These are phyloP conservation scores for Clusia tigrina DNA, from an alignment of 2,888 invertebrate species.

Conservation along the genomic window DNA sequence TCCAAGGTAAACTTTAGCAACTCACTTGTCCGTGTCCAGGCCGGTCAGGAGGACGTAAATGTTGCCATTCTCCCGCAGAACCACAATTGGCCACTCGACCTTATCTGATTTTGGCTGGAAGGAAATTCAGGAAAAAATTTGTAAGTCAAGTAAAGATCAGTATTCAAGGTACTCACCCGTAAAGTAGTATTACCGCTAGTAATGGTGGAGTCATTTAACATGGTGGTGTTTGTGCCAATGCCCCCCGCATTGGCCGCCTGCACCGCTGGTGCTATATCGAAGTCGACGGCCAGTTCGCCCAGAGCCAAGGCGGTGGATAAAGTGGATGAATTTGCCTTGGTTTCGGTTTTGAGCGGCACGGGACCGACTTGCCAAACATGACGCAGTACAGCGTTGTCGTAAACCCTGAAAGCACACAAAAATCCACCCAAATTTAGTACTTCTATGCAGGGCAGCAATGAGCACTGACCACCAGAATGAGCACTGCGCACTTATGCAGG, in stretches of 20 bases:
- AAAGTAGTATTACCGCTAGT: not conserved
- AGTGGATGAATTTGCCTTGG: slow-evolving; percentile 39
- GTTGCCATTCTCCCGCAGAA: slow-evolving; percentile 86
- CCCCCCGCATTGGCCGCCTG: slow-evolving; percentile 27
- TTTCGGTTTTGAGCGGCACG: slow-evolving; percentile 45
- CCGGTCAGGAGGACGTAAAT: slow-evolving; percentile 69
- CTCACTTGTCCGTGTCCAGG: slow-evolving; percentile 65
- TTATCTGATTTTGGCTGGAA: slow-evolving; percentile 30
- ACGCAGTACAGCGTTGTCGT: slow-evolving; percentile 60
- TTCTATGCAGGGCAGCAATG: too few species aligned
- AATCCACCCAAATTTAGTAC: too few species aligned
- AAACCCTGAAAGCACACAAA: slow-evolving; percentile 58
- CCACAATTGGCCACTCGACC: slow-evolving; percentile 77
- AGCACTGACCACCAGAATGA: too few species aligned
- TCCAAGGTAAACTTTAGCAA: too few species aligned
- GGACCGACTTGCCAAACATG: slow-evolving; percentile 68
- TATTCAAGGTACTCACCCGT: not conserved
- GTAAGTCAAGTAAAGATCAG: not conserved
- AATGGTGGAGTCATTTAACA: not conserved
- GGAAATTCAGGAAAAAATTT: not conserved
- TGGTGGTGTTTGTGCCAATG: not conserved
- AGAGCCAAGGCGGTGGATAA: slow-evolving; percentile 66
- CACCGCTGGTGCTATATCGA: slow-evolving; percentile 76
- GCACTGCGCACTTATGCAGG: too few species aligned
- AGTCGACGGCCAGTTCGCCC: slow-evolving; percentile 88